Percentiles rank a stretch among this genome's conserved stretches.
Conservation (phyloP, 64 coral and sea anemone species). For the Montipora sp. region DNA sequence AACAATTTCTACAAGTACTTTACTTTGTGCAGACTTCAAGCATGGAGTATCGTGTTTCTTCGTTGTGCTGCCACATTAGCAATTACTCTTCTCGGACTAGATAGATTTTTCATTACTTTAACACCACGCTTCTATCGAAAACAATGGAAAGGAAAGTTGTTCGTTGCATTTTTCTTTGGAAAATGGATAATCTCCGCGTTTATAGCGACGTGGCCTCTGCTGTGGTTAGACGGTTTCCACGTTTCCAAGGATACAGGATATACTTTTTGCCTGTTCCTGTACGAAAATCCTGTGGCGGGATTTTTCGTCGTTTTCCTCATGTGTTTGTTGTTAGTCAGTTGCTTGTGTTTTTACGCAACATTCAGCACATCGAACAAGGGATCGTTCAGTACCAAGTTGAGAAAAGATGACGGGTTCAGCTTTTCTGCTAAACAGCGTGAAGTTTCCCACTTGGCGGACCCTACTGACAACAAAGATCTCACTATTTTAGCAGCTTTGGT, state of each 20-base stretch:
- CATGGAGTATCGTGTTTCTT: slow-evolving; percentile 48
- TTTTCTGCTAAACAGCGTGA: not conserved
- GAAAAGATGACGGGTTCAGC: not conserved
- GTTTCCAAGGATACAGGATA: not conserved
- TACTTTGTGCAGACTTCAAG: slow-evolving; percentile 46
- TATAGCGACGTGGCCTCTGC: slow-evolving; percentile 53
- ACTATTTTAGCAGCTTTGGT: slow-evolving; percentile 39
- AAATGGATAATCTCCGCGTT: slow-evolving; percentile 44
- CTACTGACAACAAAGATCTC: not conserved
- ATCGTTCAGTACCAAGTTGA: slow-evolving; percentile 35
- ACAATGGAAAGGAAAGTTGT: slow-evolving; percentile 52
- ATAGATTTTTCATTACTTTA: slow-evolving; percentile 22
- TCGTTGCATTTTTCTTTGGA: slow-evolving; percentile 27
- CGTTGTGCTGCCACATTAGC: slow-evolving; percentile 12
- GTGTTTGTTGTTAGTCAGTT: not conserved
- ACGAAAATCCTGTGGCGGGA: slow-evolving; percentile 7
- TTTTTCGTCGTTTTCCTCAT: slow-evolving; percentile 29
- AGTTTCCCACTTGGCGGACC: not conserved
- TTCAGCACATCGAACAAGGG: slow-evolving; percentile 30
- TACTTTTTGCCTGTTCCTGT: slow-evolving; percentile 56
- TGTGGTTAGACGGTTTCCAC: slow-evolving; percentile 11
- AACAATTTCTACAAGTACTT: slow-evolving; percentile 14
- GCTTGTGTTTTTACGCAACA: slow-evolving; percentile 12
- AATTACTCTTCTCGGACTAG: slow-evolving; percentile 29
- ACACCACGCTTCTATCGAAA: slow-evolving; percentile 28